These are phyloP conservation scores for Apamea monoglypha DNA, from an alignment of 2,888 invertebrate species.

Conservation along the genomic window DNA sequence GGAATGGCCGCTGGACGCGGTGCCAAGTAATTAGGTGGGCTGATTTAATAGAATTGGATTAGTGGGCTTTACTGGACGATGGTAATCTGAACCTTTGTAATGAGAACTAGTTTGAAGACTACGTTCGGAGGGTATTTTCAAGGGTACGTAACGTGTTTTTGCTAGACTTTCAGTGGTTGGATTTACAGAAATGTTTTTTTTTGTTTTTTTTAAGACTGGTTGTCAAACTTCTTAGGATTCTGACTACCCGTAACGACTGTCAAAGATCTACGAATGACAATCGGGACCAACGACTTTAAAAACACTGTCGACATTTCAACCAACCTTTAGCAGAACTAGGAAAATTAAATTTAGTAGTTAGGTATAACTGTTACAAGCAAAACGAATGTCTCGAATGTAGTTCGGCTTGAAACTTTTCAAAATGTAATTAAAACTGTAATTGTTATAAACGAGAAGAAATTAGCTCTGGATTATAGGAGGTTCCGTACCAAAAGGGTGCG, in stretches of 20 bases:
- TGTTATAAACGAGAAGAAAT: neutral
- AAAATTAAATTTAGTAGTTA: conserved; percentile 2
- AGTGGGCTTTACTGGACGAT: conserved; percentile 10
- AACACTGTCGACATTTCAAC: neutral
- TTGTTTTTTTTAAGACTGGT: neutral
- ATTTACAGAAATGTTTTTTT: neutral
- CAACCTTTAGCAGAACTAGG: neutral
- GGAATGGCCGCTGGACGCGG: conserved; percentile 25
- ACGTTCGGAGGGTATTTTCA: conserved; percentile 4
- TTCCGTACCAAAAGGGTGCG: neutral
- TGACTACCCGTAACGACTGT: neutral
- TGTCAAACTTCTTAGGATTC: neutral
- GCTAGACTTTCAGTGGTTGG: neutral
- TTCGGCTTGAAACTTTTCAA: conserved; percentile 24
- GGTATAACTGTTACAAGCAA: conserved; percentile 5
- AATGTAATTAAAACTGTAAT: conserved; percentile 25
- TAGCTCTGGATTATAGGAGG: neutral
- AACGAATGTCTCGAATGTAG: conserved; percentile 7
- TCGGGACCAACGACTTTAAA: neutral
- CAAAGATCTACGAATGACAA: neutral
- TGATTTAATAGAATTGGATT: conserved; percentile 55
- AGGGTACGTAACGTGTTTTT: neutral
- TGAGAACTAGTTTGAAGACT: conserved; percentile 6
- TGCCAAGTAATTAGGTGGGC: conserved; percentile 51
- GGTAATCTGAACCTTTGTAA: conserved; percentile 27